Base-by-base conservation (phyloP, 2,888 invertebrate genomes). In the Trissolcus brochymenae region DNA sequence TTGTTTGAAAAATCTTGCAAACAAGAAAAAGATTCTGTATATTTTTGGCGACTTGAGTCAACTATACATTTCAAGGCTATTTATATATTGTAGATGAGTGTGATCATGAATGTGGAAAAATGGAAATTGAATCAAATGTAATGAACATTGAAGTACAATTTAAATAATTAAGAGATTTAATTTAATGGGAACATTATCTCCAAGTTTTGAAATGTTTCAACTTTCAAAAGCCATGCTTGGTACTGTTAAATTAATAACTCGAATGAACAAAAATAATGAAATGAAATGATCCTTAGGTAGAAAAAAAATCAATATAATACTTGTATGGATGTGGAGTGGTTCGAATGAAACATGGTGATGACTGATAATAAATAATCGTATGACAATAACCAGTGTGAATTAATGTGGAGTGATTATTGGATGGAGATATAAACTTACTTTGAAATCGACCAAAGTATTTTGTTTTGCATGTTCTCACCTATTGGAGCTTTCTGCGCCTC, bases 301-400 rank as follows among this genome's bases (percentile, higher is more conserved):
- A 25, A 25, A 25, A 25, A 25, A 3, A 16, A 16, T 46, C n/a
- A 16, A 16, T 46, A 3, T 11, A 43, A 13, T n/a, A n/a, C n/a
- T 41, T 14, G 43, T 43, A 43, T 43, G n/a, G n/a, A 43, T 43
- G 2, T 43, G 19, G 19, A 19, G 43, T 43, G 4, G 11, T 43
- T 11, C 13, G 43, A 43, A 43, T n/a, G 9, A 41, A 41, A 41
- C 41, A 41, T 41, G n/a, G 11, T 25, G 25, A 54, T 54, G 54
- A 54, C 11, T 54, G 25, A 43, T 19, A 14, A 57, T 43, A 43
- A 57, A 43, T 41, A 43, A 43, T 57, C 29, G 4, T 6, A 61
- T 61, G 61, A 40, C 61, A 61, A n/a, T 25, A 61, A 51, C 61
- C 61, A 61, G 40, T 17, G 35, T 51, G 51, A 61, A 61, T 21